phyloP scores from a whole-genome alignment of 2,113 vertebrate genomes.

The Cromileptes altivelis region DNA sequence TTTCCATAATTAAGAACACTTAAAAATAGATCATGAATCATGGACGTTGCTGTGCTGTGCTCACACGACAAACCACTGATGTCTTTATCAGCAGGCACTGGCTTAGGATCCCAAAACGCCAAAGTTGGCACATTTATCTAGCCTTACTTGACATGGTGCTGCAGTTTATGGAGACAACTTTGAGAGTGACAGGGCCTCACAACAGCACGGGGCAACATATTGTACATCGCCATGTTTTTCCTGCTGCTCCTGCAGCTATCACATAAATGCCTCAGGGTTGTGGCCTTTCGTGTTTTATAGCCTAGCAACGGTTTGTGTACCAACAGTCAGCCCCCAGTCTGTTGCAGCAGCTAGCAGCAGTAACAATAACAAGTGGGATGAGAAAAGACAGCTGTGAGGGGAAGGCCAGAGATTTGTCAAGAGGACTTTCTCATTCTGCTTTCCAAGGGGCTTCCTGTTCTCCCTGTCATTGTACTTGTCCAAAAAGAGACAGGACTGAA shows the following conservation, averaged over 20 bases:
- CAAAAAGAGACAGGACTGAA: neutral
- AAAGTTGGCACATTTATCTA: constrained; percentile 33
- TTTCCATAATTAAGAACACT: constrained; percentile 5
- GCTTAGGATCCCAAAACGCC: constrained; percentile 2
- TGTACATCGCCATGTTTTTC: neutral
- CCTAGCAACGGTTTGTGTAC: constrained; percentile 79
- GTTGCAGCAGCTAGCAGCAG: constrained; percentile 37
- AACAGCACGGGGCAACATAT: constrained; percentile 3
- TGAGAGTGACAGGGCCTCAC: constrained; percentile 18
- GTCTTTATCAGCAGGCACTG: constrained; percentile 35
- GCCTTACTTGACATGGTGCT: constrained; percentile 2
- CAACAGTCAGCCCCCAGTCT: constrained; percentile 59
- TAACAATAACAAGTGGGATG: constrained; percentile 74
- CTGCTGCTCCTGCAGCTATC: constrained; percentile 41
- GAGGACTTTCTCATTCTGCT: constrained; percentile 21
- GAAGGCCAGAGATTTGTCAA: constrained; percentile 45
- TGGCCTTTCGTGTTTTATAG: constrained; percentile 63
- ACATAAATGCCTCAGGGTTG: constrained; percentile 49
- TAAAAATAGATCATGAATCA: constrained; percentile 7
- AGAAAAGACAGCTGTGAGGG: constrained; percentile 75
- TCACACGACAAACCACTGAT: neutral
- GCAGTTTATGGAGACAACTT: constrained; percentile 38
- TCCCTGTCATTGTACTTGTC: neutral
- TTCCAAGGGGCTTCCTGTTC: constrained; percentile 42
- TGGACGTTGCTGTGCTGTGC: neutral